Conservation (phyloP, 1,140 invertebrate genomes). For the Orius insidiosus region DNA sequence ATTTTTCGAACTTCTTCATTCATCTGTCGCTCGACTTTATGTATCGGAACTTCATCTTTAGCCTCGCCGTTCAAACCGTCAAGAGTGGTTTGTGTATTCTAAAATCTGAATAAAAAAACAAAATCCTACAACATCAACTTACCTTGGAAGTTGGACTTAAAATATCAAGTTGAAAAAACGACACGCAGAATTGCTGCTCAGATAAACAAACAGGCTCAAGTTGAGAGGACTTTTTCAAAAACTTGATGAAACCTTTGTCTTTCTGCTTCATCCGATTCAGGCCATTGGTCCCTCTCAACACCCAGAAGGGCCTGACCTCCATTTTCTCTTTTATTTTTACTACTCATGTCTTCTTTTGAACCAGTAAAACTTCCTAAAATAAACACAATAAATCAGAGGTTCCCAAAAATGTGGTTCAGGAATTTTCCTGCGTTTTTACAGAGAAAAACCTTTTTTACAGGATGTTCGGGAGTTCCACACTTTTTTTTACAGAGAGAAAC, state of each 20-base stretch:
- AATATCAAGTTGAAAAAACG: constrained; percentile 78
- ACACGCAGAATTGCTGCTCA: constrained; percentile 89
- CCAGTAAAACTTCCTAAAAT: constrained; percentile 13
- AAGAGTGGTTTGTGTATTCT: constrained; percentile 37
- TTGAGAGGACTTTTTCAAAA: constrained; percentile 66
- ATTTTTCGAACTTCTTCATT: constrained; percentile 64
- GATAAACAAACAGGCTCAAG: constrained; percentile 81
- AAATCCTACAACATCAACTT: too few species aligned
- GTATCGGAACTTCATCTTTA: constrained; percentile 29
- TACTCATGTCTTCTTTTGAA: constrained; percentile 26
- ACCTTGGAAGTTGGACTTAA: constrained; percentile 30
- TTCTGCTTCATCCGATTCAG: constrained; percentile 35
- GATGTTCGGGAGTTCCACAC: too few species aligned
- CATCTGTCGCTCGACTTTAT: constrained; percentile 47
- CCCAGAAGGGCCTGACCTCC: constrained; percentile 29
- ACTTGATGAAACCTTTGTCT: constrained; percentile 47
- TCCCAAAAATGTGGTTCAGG: too few species aligned
- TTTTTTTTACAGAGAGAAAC: too few species aligned
- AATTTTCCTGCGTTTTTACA: too few species aligned
- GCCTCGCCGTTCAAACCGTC: constrained; percentile 22
- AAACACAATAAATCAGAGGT: too few species aligned
- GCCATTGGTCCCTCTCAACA: constrained; percentile 38
- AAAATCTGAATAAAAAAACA: constrained; percentile 13
- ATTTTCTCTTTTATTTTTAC: constrained; percentile 22
- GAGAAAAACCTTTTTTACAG: too few species aligned